Evolutionary conservation across 2,888 invertebrate species (phyloP).

Genomic region (Teleogryllus oceanicus): DNA sequence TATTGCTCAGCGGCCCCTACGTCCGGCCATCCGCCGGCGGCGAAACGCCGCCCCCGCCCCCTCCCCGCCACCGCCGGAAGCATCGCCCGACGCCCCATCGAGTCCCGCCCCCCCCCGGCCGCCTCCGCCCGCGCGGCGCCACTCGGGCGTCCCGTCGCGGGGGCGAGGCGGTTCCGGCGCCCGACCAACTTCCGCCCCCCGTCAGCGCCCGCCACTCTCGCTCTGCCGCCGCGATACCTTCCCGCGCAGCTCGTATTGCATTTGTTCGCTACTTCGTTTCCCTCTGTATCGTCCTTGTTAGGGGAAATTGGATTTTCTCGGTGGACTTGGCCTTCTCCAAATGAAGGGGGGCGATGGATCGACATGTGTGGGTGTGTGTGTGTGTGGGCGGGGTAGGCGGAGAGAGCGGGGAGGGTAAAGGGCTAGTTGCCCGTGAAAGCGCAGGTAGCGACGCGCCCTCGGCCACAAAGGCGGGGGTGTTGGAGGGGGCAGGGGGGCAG

Average conservation of each 20-base stretch:
- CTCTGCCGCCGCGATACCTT: neutral
- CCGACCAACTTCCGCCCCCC: neutral
- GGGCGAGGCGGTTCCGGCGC: neutral
- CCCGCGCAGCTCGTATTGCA: conserved; percentile 18
- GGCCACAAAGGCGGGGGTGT: too few species aligned
- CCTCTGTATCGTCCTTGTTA: conserved; percentile 28
- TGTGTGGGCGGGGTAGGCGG: neutral
- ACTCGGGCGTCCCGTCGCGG: neutral
- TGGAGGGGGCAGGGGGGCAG: too few species aligned
- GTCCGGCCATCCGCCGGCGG: too few species aligned
- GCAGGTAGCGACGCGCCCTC: neutral
- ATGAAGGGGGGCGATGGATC: neutral
- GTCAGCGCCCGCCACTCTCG: neutral
- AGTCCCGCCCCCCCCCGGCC: neutral
- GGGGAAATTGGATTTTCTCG: conserved; percentile 34
- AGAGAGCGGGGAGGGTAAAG: neutral
- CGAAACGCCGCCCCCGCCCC: too few species aligned
- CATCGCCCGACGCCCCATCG: too few species aligned
- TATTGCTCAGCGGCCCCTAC: too few species aligned
- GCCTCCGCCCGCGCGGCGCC: neutral
- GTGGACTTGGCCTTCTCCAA: conserved; percentile 20
- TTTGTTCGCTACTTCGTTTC: conserved; percentile 25
- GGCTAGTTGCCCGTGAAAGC: neutral
- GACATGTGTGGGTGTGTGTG: neutral
- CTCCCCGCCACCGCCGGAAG: too few species aligned